These are phyloP conservation scores for Puma concolor DNA, from an alignment of 2,113 vertebrate species.

Conservation along the genomic window DNA sequence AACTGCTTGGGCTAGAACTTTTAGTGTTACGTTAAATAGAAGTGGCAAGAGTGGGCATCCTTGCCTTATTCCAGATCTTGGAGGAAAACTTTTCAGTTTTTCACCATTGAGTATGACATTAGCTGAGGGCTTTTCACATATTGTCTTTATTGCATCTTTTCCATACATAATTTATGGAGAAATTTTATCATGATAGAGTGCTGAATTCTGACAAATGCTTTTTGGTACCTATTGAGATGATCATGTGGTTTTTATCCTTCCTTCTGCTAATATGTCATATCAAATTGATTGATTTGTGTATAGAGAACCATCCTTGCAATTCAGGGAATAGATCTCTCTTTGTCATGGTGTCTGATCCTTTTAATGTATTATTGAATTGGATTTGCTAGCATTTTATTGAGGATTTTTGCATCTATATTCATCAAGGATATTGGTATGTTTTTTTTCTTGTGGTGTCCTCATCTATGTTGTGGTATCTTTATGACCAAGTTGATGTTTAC, in stretches of 20 bases:
- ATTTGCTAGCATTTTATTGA: not conserved
- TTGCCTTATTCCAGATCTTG: not conserved
- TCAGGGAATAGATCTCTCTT: not conserved
- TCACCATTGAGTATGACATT: not conserved
- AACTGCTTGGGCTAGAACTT: not conserved
- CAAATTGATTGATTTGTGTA: not conserved
- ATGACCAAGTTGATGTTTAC: not conserved
- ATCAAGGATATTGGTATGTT: not conserved
- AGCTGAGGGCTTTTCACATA: not conserved
- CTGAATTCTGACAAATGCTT: not conserved
- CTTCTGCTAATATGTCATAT: not conserved
- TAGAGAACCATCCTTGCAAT: not conserved
- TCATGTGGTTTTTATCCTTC: not conserved
- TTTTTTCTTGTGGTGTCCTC: not conserved
- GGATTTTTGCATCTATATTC: not conserved
- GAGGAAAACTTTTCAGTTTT: not conserved
- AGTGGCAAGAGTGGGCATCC: not conserved
- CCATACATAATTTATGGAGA: not conserved
- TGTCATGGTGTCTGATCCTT: not conserved
- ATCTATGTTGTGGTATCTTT: not conserved
- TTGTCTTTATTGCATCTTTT: not conserved
- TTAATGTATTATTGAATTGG: not conserved
- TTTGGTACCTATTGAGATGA: not conserved
- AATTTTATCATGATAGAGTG: not conserved
- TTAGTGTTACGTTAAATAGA: not conserved